Base-by-base conservation (phyloP, 2,113 vertebrate species). In the Archilochus colubris region DNA sequence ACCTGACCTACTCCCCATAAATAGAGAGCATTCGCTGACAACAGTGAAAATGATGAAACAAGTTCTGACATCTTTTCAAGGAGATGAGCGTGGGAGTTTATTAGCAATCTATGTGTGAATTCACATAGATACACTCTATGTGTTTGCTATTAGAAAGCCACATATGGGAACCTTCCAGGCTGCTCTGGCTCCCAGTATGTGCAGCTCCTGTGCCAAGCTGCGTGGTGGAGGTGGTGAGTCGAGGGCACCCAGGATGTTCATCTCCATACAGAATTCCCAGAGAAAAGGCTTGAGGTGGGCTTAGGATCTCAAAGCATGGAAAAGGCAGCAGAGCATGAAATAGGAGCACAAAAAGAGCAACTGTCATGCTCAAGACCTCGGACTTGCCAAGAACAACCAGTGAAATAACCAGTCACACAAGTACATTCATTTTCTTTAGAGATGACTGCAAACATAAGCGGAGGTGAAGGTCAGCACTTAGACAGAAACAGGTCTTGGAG, bases 1-100 rank as follows among this genome's bases (percentile, higher is more conserved):
- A n/a, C 74, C 69, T 86, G 83, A 91, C 46, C 25, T 78, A 30
- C 50, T 84, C 77, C 53, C 40, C n/a, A 27, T 40, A 89, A 86
- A 86, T 5, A 89, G 83, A 51, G 23, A 92, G 74, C 25, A 55
- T 36, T 75, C 77, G 28, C 58, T 67, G 82, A 83, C 82, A 86
- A 70, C 18, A 54, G 53, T 13, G 17, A 78, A 88, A 91, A 82
- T 0, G 30, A 88, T 76, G 70, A 59, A 80, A 72, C 0, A 0
- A 88, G 58, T 73, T 62, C 86, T 80, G 63, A 74, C 67, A 91
- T 73, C 64, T 64, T 86, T 70, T 75, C 91, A 2, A 81, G 88
- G 46, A 94, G 91, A 72, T 14, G 73, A 86, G 44, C 22, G 93
- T 86, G 81, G 91, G 94, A 76, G 77, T 89, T 92, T 92, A 95